phyloP scores from a whole-genome alignment of 2,888 invertebrate species.

The Exocentrus adspersus region DNA sequence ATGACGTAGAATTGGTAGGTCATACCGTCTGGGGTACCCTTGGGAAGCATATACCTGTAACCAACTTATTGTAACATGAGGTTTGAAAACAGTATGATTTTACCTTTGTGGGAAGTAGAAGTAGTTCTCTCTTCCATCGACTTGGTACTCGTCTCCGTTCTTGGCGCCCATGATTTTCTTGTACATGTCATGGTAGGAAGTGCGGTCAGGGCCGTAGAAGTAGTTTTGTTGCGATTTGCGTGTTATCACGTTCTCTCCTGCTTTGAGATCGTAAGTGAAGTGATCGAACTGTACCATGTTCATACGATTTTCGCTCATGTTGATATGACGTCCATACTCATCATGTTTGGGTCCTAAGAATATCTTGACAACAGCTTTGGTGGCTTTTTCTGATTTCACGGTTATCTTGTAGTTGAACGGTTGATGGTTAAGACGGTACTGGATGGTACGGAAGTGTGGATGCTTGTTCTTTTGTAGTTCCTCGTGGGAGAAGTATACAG shows the following conservation, averaged over 20 bases:
- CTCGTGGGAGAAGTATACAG: slow-evolving; percentile 61
- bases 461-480: slow-evolving; percentile 47
- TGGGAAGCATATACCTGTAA: slow-evolving; percentile 67
- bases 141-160: slow-evolving; percentile 55
- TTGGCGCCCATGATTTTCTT: slow-evolving; percentile 69
- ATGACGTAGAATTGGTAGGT: slow-evolving; percentile 66
- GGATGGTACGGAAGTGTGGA: slow-evolving; percentile 68
- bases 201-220: slow-evolving; percentile 71
- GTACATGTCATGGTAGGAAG: slow-evolving; percentile 71
- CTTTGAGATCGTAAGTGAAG: slow-evolving; percentile 69
- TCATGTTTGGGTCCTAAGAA: slow-evolving; percentile 79
- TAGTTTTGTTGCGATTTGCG: slow-evolving; percentile 75
- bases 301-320: slow-evolving; percentile 67
- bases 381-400: slow-evolving; percentile 69
- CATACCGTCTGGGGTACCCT: slow-evolving; percentile 73
- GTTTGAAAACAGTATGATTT: no score
- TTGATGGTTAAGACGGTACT: slow-evolving; percentile 77
- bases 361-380: slow-evolving; percentile 71
- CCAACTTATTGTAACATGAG: no score
- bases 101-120: slow-evolving; percentile 75
- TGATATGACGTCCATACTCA: slow-evolving; percentile 65
- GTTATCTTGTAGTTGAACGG: slow-evolving; percentile 71
- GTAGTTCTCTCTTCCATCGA: slow-evolving; percentile 64
- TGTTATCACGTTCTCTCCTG: slow-evolving; percentile 75
- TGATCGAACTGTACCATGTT: slow-evolving; percentile 72